Percentiles rank a stretch among this genome's conserved stretches.
phyloP scores from a whole-genome alignment of 1,140 invertebrate genomes.

The Odontomachus brunneus region DNA sequence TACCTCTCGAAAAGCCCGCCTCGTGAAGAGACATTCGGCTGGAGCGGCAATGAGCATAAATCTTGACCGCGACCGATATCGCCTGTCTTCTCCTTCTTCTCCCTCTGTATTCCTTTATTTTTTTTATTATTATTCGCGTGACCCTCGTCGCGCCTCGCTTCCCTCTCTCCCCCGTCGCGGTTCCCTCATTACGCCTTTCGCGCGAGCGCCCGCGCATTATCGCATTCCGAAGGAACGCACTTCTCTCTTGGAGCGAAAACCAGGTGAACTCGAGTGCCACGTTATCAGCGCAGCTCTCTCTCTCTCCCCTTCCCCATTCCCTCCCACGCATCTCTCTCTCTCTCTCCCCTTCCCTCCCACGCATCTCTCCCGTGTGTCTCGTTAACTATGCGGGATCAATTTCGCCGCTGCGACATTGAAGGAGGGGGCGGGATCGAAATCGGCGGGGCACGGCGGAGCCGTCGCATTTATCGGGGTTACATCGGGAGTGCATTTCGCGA shows the following conservation, averaged over 20 bases:
- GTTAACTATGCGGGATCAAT: constrained; percentile 5
- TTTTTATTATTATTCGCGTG: neutral
- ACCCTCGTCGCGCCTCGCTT: neutral
- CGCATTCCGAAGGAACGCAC: neutral
- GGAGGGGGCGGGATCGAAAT: neutral
- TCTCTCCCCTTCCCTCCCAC: too few relatives aligned
- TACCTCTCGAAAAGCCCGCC: constrained; percentile 27
- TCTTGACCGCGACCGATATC: constrained; percentile 29
- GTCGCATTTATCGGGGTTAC: constrained; percentile 20
- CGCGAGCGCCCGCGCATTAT: neutral
- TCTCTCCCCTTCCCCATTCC: too few relatives aligned
- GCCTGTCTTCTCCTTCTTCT: neutral
- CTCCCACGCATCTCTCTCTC: too few relatives aligned
- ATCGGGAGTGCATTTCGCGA: neutral
- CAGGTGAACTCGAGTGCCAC: neutral
- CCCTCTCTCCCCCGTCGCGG: too few relatives aligned
- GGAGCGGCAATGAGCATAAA: constrained; percentile 37
- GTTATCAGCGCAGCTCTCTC: neutral
- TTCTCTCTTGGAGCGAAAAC: neutral
- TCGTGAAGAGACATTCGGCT: neutral
- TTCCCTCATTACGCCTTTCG: neutral
- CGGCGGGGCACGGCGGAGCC: neutral
- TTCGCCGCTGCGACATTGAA: neutral
- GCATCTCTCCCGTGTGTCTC: neutral
- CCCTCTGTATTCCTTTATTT: neutral